Evolutionary conservation across 2,888 invertebrate species (phyloP).

Genomic region (Drosophila meridiana): DNA sequence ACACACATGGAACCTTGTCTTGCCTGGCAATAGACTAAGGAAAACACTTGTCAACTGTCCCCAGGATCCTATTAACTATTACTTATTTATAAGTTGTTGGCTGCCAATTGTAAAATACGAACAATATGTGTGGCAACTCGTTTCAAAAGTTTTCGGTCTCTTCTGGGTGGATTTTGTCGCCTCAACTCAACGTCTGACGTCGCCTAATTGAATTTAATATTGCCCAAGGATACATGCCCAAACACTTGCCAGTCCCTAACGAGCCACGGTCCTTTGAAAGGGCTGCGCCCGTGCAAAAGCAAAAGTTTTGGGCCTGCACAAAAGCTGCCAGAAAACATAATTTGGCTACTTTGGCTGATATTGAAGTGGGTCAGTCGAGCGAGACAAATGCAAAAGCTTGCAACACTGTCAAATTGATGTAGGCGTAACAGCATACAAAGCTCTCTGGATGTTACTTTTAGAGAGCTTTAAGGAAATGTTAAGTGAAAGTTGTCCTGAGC

Average conservation of each 20-base stretch:
- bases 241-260: constrained; percentile 7
- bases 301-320: constrained; percentile 10
- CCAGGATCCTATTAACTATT: constrained; percentile 6
- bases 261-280: constrained; percentile 13
- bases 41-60: constrained; percentile 12
- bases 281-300: constrained; percentile 8
- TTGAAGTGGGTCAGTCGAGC: constrained; percentile 55
- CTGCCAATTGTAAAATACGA: constrained; percentile 2
- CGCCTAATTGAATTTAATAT: constrained; percentile 55
- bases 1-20: neutral
- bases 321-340: constrained; percentile 28
- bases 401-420: too few relatives aligned
- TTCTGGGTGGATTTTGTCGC: neutral
- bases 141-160: constrained; percentile 21
- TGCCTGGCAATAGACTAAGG: constrained; percentile 21
- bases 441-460: neutral
- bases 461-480: constrained; percentile 6
- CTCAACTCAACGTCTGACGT: neutral
- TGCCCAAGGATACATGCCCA: constrained; percentile 2
- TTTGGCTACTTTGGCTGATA: constrained; percentile 36
- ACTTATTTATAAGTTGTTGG: constrained; percentile 43
- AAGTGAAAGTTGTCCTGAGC: neutral
- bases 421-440: neutral
- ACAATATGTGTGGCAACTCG: neutral
- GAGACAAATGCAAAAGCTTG: constrained; percentile 18